Base-by-base conservation (phyloP, 2,797 vertebrate genomes). In the Menidia menidia region DNA sequence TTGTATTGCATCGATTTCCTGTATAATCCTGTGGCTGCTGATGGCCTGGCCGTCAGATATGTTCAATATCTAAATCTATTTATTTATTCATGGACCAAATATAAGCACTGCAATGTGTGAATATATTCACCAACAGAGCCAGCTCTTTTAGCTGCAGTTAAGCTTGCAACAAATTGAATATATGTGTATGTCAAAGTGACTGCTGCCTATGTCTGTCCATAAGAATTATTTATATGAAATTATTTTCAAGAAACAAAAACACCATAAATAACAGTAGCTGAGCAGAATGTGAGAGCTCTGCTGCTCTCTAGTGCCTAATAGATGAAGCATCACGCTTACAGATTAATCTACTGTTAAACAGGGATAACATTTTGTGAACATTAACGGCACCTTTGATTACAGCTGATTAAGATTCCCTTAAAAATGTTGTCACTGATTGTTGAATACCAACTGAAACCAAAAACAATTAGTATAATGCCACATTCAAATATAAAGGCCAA, bases 1-100 rank as follows among this genome's bases (percentile, higher is more conserved):
- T 15, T 4, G 86, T 95, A 96, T 94, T 54, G 90, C 90, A 15
- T 67, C 83, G 88, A 96, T 93, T 69, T 96, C 57, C 81, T 89
- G 89, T 56, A 90, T 60, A 1, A 96, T 89, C 51, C 84, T 92
- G 0, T 15, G 3, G 14, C 89, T 89, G 0, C 83, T 86, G 55
- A 94, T 95, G 35, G 69, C 82, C 9, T 32, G 33, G 14, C 14
- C 44, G 56, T 45, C 35, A 45, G 18, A 6, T 65, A 35, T 44
- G 13, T 14, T 16, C 15, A 3, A 0, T 48, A 33, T 57, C 0
- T 25, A 18, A 48, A 48, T 42, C 48, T 51, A 13, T 16, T 10
- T n/a, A 33, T 47, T 19, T 42, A 5, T 64, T 59, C 51, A 3
- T 43, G 9, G 9, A 0, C 7, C 1, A 44, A 2, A 73, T 42